Percentiles rank a stretch among this genome's conserved stretches.
Evolutionary conservation across 1,140 invertebrate genomes (phyloP).

Genomic region (Diachasma alloeum): DNA sequence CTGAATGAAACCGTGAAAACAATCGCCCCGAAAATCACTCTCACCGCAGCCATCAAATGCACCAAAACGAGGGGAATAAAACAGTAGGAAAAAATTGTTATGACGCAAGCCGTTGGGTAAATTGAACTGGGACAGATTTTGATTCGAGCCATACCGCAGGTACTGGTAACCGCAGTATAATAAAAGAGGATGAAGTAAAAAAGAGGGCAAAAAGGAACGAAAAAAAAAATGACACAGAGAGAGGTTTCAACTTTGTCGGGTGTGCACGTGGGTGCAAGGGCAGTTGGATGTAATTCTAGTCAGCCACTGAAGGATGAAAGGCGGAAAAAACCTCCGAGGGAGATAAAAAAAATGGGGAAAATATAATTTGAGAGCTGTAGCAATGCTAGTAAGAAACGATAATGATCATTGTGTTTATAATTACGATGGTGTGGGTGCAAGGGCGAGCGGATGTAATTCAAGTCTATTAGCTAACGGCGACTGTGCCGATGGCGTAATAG

Average conservation of each 20-base stretch:
- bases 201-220: background rate
- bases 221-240: background rate
- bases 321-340: background rate
- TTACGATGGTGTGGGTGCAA: background rate
- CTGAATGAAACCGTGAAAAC: too few relatives aligned
- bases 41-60: background rate
- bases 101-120: background rate
- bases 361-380: background rate
- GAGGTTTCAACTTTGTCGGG: background rate
- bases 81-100: background rate
- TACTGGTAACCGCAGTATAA: background rate
- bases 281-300: slow-evolving; percentile 45
- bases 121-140: slow-evolving; percentile 6
- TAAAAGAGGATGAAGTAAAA: background rate
- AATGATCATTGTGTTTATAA: background rate
- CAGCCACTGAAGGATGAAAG: slow-evolving; percentile 43
- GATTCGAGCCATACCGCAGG: slow-evolving; percentile 1
- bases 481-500: background rate
- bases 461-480: slow-evolving; percentile 5
- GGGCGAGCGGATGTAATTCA: slow-evolving; percentile 12
- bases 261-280: slow-evolving; percentile 9
- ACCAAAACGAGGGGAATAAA: background rate
- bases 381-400: background rate
- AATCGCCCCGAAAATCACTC: too few relatives aligned
- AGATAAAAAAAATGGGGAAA: background rate